Evolutionary conservation across 2,888 invertebrate species (phyloP).

Genomic region (Sycophila texana): DNA sequence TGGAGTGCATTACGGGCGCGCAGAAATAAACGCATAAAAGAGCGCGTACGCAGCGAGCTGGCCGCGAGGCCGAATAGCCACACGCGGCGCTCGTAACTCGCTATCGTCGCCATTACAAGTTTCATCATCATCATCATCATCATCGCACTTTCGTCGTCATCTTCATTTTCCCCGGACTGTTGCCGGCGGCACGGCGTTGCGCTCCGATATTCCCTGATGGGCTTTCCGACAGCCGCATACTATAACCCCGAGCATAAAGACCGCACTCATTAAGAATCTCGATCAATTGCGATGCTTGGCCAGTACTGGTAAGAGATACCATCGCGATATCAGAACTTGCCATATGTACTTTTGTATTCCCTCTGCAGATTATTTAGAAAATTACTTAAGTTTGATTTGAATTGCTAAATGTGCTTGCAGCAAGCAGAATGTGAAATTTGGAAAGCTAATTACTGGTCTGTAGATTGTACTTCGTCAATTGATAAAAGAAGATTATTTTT

Average conservation of each 20-base stretch:
- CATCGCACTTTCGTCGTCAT: conserved; percentile 14
- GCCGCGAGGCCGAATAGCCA: background rate
- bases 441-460: no score
- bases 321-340: no score
- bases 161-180: conserved; percentile 12
- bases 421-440: no score
- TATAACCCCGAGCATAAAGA: background rate
- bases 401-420: no score
- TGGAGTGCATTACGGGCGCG: conserved; percentile 6
- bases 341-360: no score
- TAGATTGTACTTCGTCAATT: no score
- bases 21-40: background rate
- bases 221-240: no score
- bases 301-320: background rate
- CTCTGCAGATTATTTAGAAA: no score
- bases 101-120: conserved; percentile 11
- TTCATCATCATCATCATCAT: conserved; percentile 19
- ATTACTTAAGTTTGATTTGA: no score
- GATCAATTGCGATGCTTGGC: conserved; percentile 11
- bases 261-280: background rate
- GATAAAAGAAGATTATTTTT: background rate
- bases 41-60: background rate
- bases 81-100: conserved; percentile 27
- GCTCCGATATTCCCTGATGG: background rate
- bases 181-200: background rate